phyloP scores from a whole-genome alignment of 1,140 invertebrate genomes.

The Drosophila lini region DNA sequence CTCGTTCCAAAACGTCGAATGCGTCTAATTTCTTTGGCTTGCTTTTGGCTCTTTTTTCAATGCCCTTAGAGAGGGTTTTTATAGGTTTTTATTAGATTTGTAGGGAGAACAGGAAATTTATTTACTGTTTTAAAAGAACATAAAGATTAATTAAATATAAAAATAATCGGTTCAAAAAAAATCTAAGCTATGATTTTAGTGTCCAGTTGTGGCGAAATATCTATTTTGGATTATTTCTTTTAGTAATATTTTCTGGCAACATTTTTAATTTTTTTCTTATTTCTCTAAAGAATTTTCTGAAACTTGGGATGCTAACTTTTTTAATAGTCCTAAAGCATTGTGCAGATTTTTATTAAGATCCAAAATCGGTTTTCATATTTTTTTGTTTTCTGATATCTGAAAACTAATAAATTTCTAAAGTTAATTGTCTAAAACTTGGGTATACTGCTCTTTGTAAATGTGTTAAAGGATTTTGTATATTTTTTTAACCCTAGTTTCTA shows the following conservation, averaged over 20 bases:
- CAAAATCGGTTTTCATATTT: too few species aligned
- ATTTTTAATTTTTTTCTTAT: not conserved
- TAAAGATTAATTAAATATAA: too few species aligned
- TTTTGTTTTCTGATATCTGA: not conserved
- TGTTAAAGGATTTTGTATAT: not conserved
- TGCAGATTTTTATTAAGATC: not conserved
- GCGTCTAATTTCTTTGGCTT: conserved; percentile 79
- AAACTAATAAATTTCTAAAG: not conserved
- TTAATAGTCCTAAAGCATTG: not conserved
- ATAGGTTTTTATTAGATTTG: not conserved
- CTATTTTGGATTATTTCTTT: too few species aligned
- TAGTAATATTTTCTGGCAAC: too few species aligned
- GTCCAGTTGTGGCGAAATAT: too few species aligned
- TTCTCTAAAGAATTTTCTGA: not conserved
- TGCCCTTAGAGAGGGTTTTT: conserved; percentile 14
- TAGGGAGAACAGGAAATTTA: not conserved
- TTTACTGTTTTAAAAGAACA: too few species aligned
- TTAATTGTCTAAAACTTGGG: not conserved
- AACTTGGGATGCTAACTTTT: not conserved
- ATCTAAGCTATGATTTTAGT: too few species aligned
- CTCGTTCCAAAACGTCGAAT: conserved; percentile 78
- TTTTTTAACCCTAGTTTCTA: not conserved
- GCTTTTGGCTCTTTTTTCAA: conserved; percentile 50
- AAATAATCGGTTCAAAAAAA: too few species aligned
- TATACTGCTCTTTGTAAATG: not conserved